phyloP scores from a whole-genome alignment of 2,888 invertebrate species.

The Drosophila mettleri region DNA sequence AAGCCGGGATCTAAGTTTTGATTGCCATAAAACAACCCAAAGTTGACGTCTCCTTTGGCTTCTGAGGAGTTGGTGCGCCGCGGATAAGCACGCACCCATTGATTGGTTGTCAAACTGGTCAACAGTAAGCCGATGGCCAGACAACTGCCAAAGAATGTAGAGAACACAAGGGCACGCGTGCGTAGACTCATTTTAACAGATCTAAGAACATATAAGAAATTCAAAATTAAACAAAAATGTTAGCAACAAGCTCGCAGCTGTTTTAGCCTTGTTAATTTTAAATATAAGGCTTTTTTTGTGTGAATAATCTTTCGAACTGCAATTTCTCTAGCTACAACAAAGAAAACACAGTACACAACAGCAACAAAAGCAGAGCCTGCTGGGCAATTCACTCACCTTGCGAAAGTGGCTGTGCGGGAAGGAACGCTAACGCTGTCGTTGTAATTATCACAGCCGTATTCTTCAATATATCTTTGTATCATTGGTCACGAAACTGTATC shows the following conservation, averaged over 20 bases:
- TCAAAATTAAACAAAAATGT: not conserved
- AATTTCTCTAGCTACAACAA: conserved; percentile 28
- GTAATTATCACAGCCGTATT: conserved; percentile 32
- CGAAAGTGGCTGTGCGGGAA: conserved; percentile 26
- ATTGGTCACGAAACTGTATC: conserved; percentile 21
- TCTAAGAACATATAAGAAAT: conserved; percentile 9
- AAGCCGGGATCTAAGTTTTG: conserved; percentile 93
- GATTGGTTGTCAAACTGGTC: conserved; percentile 91
- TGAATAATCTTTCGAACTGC: not conserved
- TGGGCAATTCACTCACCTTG: conserved; percentile 32
- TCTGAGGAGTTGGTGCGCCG: conserved; percentile 86
- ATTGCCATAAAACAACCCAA: conserved; percentile 94
- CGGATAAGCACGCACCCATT: conserved; percentile 91
- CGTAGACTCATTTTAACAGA: conserved; percentile 87
- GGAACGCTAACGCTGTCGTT: conserved; percentile 30
- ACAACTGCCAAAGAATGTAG: conserved; percentile 91
- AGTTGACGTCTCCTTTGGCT: conserved; percentile 90
- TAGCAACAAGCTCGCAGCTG: conserved; percentile 13
- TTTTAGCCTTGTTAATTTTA: not conserved
- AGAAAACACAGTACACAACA: conserved; percentile 41
- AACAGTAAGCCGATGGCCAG: conserved; percentile 90
- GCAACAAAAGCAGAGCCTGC: conserved; percentile 27
- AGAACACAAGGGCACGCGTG: conserved; percentile 89
- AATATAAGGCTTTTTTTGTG: not conserved
- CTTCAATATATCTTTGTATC: conserved; percentile 33